Base-by-base conservation (phyloP, 1,140 invertebrate species). In the Papilio xuthus region DNA sequence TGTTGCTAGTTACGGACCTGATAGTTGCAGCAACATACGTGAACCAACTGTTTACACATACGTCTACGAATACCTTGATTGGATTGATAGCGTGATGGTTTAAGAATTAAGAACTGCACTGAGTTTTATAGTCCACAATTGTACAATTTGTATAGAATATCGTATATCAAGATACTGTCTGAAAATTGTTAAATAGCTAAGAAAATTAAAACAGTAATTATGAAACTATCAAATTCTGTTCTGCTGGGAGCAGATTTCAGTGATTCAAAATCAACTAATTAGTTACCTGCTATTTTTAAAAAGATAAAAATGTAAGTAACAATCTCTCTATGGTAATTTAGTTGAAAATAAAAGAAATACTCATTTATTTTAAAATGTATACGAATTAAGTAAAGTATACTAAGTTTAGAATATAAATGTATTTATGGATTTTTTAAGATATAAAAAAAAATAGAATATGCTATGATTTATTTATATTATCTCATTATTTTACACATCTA, bases 41-140 rank as follows among this genome's bases (percentile, higher is more conserved):
- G 84, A 90, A 42, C 95, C 95, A 0, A 95, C 94, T 0, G 92
- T 96, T 12, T 96, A 96, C 80, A 95, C 95, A 0, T 93, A 92
- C 70, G 94, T 96, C 13, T 88, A 86, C n/a, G 79, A 85, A 76
- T 95, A 95, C 79, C 44, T 94, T 6, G 79, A 90, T 6, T 96
- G 95, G 95, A 95, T 95, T 78, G 47, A 71, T n/a, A 37, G 4
- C 1, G 18, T 60, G 10, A 60, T 76, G 74, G 10, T 13, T 67
- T 67, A 67, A 2, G 18, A 0, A 9, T 15, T 32, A 32, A 60
- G 0, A n/a, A 56, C 50, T 20, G 7, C 13, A 56, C 10, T 20
- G 53, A 56, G 20, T 56, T 56, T 56, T 7, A 56, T 13, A 15
- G 15, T 47, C 44, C 13, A 47, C 4, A 4, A 4, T 47, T 15